Base-by-base conservation (phyloP, 2,888 invertebrate species). In the Cryptocephalus moraei region DNA sequence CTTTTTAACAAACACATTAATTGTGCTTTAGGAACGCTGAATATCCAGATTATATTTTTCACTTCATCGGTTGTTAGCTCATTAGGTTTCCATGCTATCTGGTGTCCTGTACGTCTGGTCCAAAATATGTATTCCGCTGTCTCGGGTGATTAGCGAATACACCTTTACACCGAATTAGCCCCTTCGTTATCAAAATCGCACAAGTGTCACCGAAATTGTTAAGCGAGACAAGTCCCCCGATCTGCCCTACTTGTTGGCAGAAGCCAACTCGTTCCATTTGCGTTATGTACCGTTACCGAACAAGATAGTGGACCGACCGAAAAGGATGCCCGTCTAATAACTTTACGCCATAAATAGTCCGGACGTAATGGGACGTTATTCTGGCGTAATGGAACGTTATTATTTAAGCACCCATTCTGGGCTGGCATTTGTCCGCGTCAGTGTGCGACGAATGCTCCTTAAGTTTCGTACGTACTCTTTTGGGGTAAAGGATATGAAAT, bases 201-300 rank as follows among this genome's bases (percentile, higher is more conserved):
- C 22, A 22, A 22, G 22, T 22, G 22, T 22, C 22, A 22, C 6
- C 22, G 22, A 6, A 22, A 22, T 22, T 22, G 22, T 22, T 22
- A 22, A 2, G 22, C 22, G 2, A 6, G 22, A 22, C 3, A 22
- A 22, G 22, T 1, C 14, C 13, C 43, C 33, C 43, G 12, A 4
- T 43, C 33, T 33, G 33, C 33, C 43, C n/a, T 22, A 22, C 22
- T 22, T 22, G 22, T 22, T 22, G 22, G 6, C 3, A 6, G 0
- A 12, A 31, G n/a, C 12, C 8, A 32, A 32, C n/a, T 13, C 32
- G 43, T 32, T 10, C 13, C 12, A 46, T 48, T 49, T 53, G 55
- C 48, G 49, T 55, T 55, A 53, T 53, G 55, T 49, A 54, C 49
- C 52, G 52, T 54, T 52, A 53, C 48, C 45, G 49, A 38, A 33